Base-by-base conservation (phyloP, 2,797 vertebrate genomes). In the Psittacula echo region DNA sequence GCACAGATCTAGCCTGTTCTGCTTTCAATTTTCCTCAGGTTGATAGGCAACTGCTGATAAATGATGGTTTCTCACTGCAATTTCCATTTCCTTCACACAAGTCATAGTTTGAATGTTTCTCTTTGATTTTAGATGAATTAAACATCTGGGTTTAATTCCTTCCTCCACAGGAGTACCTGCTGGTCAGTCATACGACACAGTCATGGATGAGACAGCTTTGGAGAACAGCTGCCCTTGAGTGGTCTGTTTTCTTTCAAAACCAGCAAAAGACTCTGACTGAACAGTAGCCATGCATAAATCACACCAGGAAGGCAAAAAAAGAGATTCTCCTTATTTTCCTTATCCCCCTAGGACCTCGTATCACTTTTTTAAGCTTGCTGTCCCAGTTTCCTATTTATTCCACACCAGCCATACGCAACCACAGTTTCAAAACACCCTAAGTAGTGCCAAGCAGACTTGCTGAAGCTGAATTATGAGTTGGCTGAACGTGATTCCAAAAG, bases 341-440 rank as follows among this genome's bases (percentile, higher is more conserved):
- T 93, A 39, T 68, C 45, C 73, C 34, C 27, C 26, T 75, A 80
- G 53, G 79, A 73, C 44, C 15, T 18, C 48, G 3, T 88, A 82
- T 79, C 56, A 82, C 16, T 80, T 62, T 53, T 73, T 79, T 73
- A 82, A 85, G 71, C 21, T 70, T 89, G 82, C 71, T 73, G 67
- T 45, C 68, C 88, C 82, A 68, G 21, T 94, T 94, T 89, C 75
- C 51, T 80, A 61, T 70, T 89, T 89, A 53, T 90, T 90, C 92
- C 78, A 82, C 56, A 64, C 30, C 37, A 85, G 20, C 37, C 67
- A 34, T 44, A 80, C 30, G 22, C n/a, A 89, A 9, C 30, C 23
- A 23, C 14, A 45, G 29, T 95, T 85, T 71, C 77, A 44, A 90
- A 90, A 76, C 47, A 30, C 47, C 66, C 20, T 44, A 58, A 54